Conservation (phyloP, 2,888 invertebrate species). For the Agriopis marginaria region DNA sequence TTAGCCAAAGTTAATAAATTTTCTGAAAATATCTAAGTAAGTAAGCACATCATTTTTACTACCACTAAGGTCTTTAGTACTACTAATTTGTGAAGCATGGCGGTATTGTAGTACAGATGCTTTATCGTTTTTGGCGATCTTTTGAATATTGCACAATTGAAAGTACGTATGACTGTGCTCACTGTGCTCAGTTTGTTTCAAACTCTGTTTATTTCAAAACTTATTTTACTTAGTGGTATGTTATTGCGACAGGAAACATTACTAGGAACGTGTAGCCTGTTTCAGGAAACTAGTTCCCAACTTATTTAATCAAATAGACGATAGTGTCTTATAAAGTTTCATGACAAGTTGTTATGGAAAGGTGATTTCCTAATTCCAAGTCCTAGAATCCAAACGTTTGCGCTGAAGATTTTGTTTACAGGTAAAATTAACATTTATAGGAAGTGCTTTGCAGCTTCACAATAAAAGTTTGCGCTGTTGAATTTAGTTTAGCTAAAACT, state of each 20-base stretch:
- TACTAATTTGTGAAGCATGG: too few relatives aligned
- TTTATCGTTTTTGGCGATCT: too few relatives aligned
- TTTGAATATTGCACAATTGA: too few relatives aligned
- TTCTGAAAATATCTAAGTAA: neutral
- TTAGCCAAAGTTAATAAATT: neutral
- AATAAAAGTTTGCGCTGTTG: constrained; percentile 30
- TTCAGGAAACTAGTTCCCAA: constrained; percentile 14
- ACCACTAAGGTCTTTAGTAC: too few relatives aligned
- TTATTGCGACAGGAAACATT: constrained; percentile 9
- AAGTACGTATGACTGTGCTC: too few relatives aligned
- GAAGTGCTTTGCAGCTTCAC: constrained; percentile 28
- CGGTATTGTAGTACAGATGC: too few relatives aligned
- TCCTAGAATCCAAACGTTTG: neutral
- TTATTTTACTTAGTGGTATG: neutral
- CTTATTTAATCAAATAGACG: constrained; percentile 25
- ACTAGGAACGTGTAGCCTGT: constrained; percentile 10
- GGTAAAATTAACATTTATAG: constrained; percentile 27
- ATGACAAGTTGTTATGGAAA: constrained; percentile 21
- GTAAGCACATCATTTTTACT: too few relatives aligned
- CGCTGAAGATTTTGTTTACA: constrained; percentile 6
- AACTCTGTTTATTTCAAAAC: too few relatives aligned
- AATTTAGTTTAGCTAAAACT: constrained; percentile 32
- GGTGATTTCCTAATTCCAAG: constrained; percentile 16
- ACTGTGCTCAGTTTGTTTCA: too few relatives aligned
- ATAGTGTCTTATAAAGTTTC: constrained; percentile 14